Evolutionary conservation across 1,140 invertebrate genomes (phyloP), one percentile per base, ranked within the genome.

Genomic region (Cydia splendana): DNA sequence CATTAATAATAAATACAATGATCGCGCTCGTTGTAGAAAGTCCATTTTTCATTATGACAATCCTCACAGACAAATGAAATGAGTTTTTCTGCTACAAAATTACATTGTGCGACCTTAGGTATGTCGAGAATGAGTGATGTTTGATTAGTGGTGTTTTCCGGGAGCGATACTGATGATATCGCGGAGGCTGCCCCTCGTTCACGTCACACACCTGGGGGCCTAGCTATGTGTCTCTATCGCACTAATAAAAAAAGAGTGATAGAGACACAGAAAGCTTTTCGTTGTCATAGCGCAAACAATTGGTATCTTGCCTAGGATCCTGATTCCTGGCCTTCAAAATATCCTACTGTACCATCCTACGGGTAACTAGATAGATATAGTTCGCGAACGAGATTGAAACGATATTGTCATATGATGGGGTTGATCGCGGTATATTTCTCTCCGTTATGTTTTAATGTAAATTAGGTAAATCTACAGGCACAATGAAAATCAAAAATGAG

Each of bases 141-240:
- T 71, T 71, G 67, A 71, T 71, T 71, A 71, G 67, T 42, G 15
- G n/a, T 71, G 30, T 71, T 38, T 71, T 71, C 67, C 67, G n/a
- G 67, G 67, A 24, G 34, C 34, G 38, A 71, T 71, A 42, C 45
- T 30, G 65, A 38, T 71, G 34, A 38, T 71, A 71, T 34, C 30
- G 57, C 13, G 12, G 67, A 15, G 6, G 67, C n/a, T 15, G 13
- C 67, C 5, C 65, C 0, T n/a, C 7, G 3, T n/a, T 24, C 30
- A 10, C 67, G 34, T 38, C 65, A 38, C 2, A 10, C 28, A 62
- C 18, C n/a, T 62, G 57, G 45, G 45, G 10, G 13, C 45, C 45
- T 48, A 48, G 42, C 2, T 30, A 30, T 30, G 0, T 30, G 45
- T 48, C 45, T 48, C 45, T 48, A 15, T 48, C 13, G 2, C 12